Evolutionary conservation across 2,797 vertebrate species (phyloP), one percentile per base, ranked within the genome.

Genomic region (Galagoides demidoff): DNA sequence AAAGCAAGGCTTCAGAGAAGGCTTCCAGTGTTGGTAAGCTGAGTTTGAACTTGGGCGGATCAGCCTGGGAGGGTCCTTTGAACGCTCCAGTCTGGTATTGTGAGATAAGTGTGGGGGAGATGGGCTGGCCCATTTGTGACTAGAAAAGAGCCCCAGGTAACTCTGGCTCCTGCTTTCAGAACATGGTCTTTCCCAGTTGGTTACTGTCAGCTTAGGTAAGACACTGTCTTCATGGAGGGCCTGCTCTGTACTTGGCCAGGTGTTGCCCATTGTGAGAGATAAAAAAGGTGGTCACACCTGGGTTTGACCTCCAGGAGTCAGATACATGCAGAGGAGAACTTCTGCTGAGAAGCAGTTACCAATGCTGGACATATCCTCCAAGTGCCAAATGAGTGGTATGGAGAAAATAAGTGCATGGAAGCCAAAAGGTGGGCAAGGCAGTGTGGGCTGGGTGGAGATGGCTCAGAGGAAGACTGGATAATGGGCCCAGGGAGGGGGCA

Each of bases 101-200:
- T 11, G 12, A 97, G 96, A 97, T 97, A 97, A 97, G 79, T 20
- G 29, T 71, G 13, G 25, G 55, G 27, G 29, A 9, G 27, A 63
- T 6, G 82, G 52, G 10, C 61, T 43, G 31, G 45, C 52, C 45
- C 7, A 7, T 3, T 73, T 16, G 61, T 34, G 55, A 71, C 71
- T 78, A 14, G 61, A 61, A 89, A 83, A 66, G 61, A 90, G 52
- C 0, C 17, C 20, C 7, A 25, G 49, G n/a, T n/a, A 52, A 83
- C 43, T 76, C 64, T 57, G 39, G 55, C 25, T 63, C 22, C 84
- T n/a, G 23, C n/a, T 13, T 87, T 64, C 66, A 55, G 34, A 92
- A 77, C 1, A 0, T 23, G 61, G 78, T 45, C 76, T 82, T 95
- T 84, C 86, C 17, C 20, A 3, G 27, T 16, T 13, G 4, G n/a